phyloP scores from a whole-genome alignment of 2,888 invertebrate species.

The Spialia ferax region DNA sequence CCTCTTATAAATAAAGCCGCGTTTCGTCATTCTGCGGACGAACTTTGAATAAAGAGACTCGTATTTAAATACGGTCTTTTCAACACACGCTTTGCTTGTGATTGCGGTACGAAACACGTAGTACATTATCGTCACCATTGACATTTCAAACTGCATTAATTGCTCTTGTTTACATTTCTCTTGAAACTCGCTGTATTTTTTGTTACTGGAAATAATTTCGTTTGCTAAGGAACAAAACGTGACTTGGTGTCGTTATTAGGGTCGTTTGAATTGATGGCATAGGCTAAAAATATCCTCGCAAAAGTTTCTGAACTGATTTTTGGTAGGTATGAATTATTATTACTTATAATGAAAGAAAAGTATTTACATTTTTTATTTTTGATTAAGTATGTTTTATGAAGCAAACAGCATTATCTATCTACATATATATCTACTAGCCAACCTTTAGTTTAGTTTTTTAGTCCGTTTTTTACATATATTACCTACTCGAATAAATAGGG shows the following conservation, averaged over 20 bases:
- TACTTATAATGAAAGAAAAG: too few species aligned
- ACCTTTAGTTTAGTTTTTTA: too few species aligned
- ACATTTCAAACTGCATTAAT: constrained; percentile 14
- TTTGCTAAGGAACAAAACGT: not conserved
- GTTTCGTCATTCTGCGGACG: constrained; percentile 17
- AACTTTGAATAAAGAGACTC: constrained; percentile 31
- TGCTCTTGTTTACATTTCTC: constrained; percentile 25
- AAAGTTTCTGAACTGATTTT: not conserved
- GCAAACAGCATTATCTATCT: too few species aligned
- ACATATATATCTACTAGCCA: too few species aligned
- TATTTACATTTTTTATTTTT: too few species aligned
- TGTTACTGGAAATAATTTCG: not conserved
- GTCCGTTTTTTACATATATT: too few species aligned
- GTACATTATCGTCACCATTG: constrained; percentile 28
- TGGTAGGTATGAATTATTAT: too few species aligned
- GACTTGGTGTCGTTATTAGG: not conserved
- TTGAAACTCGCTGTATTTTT: constrained; percentile 4
- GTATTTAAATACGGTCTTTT: constrained; percentile 38
- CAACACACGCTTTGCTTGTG: constrained; percentile 25
- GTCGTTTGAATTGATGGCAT: not conserved
- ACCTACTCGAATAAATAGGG: too few species aligned
- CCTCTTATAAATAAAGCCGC: constrained; percentile 24
- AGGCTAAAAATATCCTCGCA: not conserved
- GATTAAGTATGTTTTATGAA: too few species aligned
- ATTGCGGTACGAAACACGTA: constrained; percentile 30